Percentiles rank a stretch among this genome's conserved stretches.
Conservation (phyloP, 2,888 invertebrate genomes). For the Tetrapedia diversipes region DNA sequence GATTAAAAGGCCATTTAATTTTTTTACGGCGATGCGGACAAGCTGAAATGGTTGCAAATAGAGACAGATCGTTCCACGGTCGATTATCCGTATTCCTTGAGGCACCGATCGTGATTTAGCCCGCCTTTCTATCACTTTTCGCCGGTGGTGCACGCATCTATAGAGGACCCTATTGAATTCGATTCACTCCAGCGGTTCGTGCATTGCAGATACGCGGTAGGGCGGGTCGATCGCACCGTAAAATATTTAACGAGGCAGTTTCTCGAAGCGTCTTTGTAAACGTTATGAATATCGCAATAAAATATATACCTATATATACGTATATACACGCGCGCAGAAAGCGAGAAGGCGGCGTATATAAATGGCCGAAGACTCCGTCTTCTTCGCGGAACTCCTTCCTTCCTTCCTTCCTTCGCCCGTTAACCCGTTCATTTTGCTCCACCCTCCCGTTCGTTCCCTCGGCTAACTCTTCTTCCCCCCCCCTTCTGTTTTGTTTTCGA, state of each 20-base stretch:
- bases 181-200: slow-evolving; percentile 59
- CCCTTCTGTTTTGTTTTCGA: slow-evolving; percentile 4
- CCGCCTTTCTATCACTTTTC: slow-evolving; percentile 54
- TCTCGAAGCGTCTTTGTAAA: slow-evolving; percentile 78
- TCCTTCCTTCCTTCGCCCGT: slow-evolving; percentile 44
- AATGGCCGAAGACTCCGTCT: slow-evolving; percentile 60
- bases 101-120: slow-evolving; percentile 37
- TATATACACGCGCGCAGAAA: slow-evolving; percentile 42
- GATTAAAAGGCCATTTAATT: slow-evolving; percentile 5
- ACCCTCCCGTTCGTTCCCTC: slow-evolving; percentile 14
- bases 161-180: slow-evolving; percentile 61
- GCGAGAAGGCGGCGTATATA: slow-evolving; percentile 53
- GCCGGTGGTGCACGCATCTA: slow-evolving; percentile 45
- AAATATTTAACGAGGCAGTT: slow-evolving; percentile 81
- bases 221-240: slow-evolving; percentile 71
- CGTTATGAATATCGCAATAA: slow-evolving; percentile 81
- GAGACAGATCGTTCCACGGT: slow-evolving; percentile 35
- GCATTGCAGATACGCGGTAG: slow-evolving; percentile 57
- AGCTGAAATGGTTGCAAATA: slow-evolving; percentile 11
- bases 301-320: slow-evolving; percentile 71
- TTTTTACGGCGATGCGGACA: background rate
- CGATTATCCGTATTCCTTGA: slow-evolving; percentile 53
- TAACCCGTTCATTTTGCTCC: slow-evolving; percentile 38
- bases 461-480: slow-evolving; percentile 4
- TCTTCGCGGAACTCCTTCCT: slow-evolving; percentile 44